Evolutionary conservation across 2,888 invertebrate genomes (phyloP).

Genomic region (Campoplex capitator): DNA sequence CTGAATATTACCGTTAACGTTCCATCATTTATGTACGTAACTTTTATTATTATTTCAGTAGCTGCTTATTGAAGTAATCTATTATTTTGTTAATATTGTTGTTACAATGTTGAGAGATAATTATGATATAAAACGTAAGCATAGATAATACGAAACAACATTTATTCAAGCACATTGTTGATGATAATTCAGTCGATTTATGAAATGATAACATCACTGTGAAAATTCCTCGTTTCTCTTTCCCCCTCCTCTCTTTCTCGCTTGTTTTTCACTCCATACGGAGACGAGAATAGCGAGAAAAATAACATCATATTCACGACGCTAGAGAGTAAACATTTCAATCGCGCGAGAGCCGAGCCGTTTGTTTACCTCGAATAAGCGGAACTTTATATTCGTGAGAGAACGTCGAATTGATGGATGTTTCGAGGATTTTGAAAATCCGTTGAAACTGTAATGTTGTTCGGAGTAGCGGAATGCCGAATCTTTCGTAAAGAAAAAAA

Average conservation of each 20-base stretch:
- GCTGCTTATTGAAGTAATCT: too few species aligned
- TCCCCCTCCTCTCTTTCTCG: neutral
- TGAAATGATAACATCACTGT: slow-evolving; percentile 13
- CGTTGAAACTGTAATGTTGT: neutral
- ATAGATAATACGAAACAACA: neutral
- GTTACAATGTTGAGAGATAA: neutral
- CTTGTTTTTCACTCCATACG: neutral
- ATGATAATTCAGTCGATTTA: slow-evolving; percentile 15
- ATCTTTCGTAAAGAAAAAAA: too few species aligned
- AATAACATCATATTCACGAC: slow-evolving; percentile 26
- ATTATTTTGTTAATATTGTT: neutral
- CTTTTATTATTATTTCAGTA: neutral
- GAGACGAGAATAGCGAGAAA: slow-evolving; percentile 34
- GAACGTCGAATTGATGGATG: neutral
- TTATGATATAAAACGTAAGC: neutral
- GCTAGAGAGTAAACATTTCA: slow-evolving; percentile 52
- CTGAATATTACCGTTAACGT: neutral
- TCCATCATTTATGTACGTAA: neutral
- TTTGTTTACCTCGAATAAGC: slow-evolving; percentile 23
- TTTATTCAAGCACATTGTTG: neutral
- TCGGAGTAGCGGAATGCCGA: neutral
- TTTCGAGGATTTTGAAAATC: slow-evolving; percentile 1
- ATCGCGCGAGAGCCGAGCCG: slow-evolving; percentile 16
- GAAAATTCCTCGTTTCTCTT: slow-evolving; percentile 1
- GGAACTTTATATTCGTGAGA: slow-evolving; percentile 49